phyloP scores from a whole-genome alignment of 2,888 invertebrate species.

The Tethea ocularis region DNA sequence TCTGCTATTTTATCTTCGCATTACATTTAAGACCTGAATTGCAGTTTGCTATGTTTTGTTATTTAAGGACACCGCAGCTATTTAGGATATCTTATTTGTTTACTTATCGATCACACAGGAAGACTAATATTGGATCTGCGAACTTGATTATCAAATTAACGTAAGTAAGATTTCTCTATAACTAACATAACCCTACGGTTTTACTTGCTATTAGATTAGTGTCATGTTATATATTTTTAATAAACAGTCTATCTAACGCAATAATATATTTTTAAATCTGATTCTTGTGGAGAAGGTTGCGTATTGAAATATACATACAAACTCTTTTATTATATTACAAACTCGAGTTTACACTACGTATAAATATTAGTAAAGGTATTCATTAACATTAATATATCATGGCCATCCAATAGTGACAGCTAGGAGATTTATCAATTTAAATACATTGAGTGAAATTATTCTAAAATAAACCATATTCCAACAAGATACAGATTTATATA shows the following conservation, averaged over 20 bases:
- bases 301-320: too few relatives aligned
- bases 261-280: too few relatives aligned
- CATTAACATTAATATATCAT: too few relatives aligned
- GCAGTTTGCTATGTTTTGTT: conserved; percentile 59
- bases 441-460: background rate
- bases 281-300: too few relatives aligned
- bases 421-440: background rate
- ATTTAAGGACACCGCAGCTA: conserved; percentile 69
- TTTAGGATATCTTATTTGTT: conserved; percentile 73
- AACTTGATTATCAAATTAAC: conserved; percentile 72
- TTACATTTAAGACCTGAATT: conserved; percentile 43
- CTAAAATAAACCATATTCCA: background rate
- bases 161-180: conserved; percentile 47
- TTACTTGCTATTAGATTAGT: too few relatives aligned
- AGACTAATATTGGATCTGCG: conserved; percentile 69
- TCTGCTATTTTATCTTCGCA: conserved; percentile 65
- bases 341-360: too few relatives aligned
- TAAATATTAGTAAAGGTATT: too few relatives aligned
- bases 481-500: background rate
- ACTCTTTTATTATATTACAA: too few relatives aligned
- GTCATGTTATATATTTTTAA: too few relatives aligned
- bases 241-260: too few relatives aligned
- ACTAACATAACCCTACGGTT: too few relatives aligned
- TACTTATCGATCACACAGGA: conserved; percentile 68
- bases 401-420: too few relatives aligned